Percentiles rank a stretch among this genome's conserved stretches.
Evolutionary conservation across 2,797 vertebrate genomes (phyloP).

Genomic region (Crenuchus spilurus): DNA sequence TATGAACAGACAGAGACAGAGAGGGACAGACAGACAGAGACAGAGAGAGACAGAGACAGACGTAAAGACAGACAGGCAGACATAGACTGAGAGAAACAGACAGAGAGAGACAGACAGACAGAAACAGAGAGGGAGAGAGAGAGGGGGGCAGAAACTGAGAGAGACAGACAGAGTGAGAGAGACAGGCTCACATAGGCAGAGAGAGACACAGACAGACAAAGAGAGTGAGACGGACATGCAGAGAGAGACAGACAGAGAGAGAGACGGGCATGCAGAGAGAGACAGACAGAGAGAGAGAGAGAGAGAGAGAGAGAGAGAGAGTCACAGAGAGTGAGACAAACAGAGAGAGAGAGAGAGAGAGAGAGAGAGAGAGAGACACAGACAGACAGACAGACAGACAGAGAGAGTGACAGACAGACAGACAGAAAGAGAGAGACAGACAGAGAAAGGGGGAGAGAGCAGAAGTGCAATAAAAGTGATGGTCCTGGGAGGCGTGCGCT

Average conservation of each 20-base stretch:
- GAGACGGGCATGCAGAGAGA: background rate
- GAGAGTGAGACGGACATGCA: background rate
- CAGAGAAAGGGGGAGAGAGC: conserved; percentile 18
- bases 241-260: background rate
- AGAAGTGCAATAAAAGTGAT: conserved; percentile 53
- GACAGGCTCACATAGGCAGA: background rate
- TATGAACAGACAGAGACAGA: background rate
- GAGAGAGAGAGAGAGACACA: no score
- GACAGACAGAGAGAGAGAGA: background rate
- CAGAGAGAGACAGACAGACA: background rate
- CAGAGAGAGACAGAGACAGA: background rate
- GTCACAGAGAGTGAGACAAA: background rate
- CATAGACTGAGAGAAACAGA: background rate
- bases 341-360: background rate
- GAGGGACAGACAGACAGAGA: background rate
- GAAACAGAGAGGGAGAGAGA: background rate
- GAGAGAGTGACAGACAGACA: background rate
- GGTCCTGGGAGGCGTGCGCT: conserved; percentile 49
- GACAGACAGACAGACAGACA: background rate
- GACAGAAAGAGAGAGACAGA: background rate
- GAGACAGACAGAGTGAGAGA: background rate
- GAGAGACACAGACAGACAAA: background rate
- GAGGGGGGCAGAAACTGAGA: no score
- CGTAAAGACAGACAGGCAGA: background rate
- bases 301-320: background rate